These are phyloP conservation scores for Malurus melanocephalus DNA, from an alignment of 2,113 vertebrate species.

Conservation along the genomic window DNA sequence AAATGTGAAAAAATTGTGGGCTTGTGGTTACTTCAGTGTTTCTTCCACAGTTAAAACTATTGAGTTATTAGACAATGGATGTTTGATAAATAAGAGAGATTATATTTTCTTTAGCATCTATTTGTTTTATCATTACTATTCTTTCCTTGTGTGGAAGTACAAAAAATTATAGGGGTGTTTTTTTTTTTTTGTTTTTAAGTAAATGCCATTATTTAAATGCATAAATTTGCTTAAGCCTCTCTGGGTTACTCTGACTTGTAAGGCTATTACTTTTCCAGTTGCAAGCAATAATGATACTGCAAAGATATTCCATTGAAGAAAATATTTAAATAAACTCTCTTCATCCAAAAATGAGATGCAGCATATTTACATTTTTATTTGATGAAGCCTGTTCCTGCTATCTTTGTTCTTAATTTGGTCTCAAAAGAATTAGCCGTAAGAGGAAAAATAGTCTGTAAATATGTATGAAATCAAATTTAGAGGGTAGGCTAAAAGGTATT, in stretches of 20 bases:
- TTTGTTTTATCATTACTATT: background rate
- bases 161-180: background rate
- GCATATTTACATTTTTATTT: slow-evolving; percentile 85
- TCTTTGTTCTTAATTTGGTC: slow-evolving; percentile 85
- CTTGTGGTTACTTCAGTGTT: background rate
- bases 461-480: slow-evolving; percentile 84
- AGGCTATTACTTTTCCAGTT: slow-evolving; percentile 67
- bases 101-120: background rate
- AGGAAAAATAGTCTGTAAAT: slow-evolving; percentile 83
- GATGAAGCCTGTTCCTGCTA: slow-evolving; percentile 75
- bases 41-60: background rate
- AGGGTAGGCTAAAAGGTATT: slow-evolving; percentile 83
- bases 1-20: background rate
- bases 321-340: slow-evolving; percentile 81
- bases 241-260: slow-evolving; percentile 53
- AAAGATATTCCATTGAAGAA: slow-evolving; percentile 68
- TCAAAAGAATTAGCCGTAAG: slow-evolving; percentile 80
- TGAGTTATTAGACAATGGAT: background rate
- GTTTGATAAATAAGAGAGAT: background rate
- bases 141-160: background rate
- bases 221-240: slow-evolving; percentile 49
- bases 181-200: background rate
- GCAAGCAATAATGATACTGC: slow-evolving; percentile 66
- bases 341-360: slow-evolving; percentile 81
- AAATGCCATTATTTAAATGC: slow-evolving; percentile 54